phyloP scores from a whole-genome alignment of 2,888 invertebrate species.

The Nebria brevicollis region DNA sequence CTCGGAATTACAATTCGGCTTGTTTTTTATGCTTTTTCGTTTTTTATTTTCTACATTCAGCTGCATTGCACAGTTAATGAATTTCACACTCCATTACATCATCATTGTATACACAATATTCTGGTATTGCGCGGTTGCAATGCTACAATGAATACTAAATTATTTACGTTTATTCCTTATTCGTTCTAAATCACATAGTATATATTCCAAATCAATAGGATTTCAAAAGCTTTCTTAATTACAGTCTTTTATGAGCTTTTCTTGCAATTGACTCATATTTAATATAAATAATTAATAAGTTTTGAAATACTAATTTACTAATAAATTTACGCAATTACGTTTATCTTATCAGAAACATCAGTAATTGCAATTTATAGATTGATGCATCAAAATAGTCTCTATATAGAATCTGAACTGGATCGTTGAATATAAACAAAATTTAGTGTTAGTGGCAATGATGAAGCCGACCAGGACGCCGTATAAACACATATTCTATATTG shows the following conservation, averaged over 20 bases:
- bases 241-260: no score
- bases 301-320: no score
- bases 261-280: neutral
- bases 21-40: constrained; percentile 10
- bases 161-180: neutral
- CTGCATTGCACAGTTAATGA: constrained; percentile 22
- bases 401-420: neutral
- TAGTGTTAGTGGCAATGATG: neutral
- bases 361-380: neutral
- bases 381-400: neutral
- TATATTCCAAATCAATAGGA: neutral
- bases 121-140: neutral
- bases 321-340: no score
- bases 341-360: no score
- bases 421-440: neutral
- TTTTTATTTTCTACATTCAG: neutral
- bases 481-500: constrained; percentile 1
- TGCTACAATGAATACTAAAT: neutral
- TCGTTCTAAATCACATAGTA: neutral
- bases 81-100: constrained; percentile 22
- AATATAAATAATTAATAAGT: no score
- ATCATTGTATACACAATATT: neutral
- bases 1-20: constrained; percentile 31
- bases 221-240: neutral
- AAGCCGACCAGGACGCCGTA: neutral